Conservation (phyloP, 2,113 vertebrate species). For the Pelecanus crispus region DNA sequence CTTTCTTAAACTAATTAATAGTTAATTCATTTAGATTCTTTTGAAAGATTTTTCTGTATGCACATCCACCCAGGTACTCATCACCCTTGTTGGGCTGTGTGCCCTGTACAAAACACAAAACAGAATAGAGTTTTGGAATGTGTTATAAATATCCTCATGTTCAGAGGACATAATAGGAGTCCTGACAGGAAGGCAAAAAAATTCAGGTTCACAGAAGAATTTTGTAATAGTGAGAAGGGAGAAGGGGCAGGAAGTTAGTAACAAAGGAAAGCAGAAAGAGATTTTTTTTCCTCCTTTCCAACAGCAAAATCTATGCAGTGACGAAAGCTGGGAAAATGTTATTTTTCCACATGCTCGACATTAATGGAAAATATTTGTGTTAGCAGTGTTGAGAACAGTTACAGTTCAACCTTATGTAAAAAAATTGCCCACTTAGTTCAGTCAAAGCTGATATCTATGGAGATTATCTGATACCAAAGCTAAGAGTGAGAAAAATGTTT, state of each 20-base stretch:
- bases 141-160: background rate
- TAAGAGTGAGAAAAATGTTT: background rate
- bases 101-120: background rate
- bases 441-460: background rate
- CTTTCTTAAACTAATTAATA: background rate
- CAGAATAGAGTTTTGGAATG: background rate
- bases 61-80: background rate
- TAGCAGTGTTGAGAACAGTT: background rate
- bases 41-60: background rate
- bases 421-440: background rate
- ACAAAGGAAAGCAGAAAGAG: background rate
- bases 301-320: background rate
- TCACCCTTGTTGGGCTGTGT: background rate
- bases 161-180: background rate
- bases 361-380: background rate
- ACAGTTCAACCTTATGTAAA: background rate
- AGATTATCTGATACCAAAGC: background rate
- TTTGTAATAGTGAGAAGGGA: background rate
- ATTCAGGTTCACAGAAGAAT: background rate
- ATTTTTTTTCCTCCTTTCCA: background rate
- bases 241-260: background rate
- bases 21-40: background rate
- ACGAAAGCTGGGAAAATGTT: background rate
- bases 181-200: background rate
- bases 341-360: background rate